Conservation (phyloP, 2,888 invertebrate species). For the Cryptus armator region DNA sequence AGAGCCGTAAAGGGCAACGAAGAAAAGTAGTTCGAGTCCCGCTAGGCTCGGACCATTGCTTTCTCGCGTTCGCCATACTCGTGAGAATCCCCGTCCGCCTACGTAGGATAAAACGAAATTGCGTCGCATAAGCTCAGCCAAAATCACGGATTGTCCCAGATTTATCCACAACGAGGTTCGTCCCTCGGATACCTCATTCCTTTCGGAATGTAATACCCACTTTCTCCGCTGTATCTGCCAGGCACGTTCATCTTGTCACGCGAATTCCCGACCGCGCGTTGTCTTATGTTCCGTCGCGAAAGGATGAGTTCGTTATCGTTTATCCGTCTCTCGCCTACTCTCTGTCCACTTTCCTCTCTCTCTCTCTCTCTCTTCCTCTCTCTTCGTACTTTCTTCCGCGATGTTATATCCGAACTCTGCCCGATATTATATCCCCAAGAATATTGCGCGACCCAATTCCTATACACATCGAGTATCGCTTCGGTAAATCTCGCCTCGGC, state of each 20-base stretch:
- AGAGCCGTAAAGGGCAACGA: too few relatives aligned
- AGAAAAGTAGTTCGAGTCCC: conserved; percentile 1
- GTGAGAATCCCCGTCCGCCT: background rate
- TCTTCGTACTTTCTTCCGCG: background rate
- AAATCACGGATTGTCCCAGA: conserved; percentile 33
- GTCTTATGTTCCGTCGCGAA: background rate
- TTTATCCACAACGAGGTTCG: conserved; percentile 12
- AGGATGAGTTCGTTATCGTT: conserved; percentile 53
- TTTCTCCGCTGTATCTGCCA: background rate
- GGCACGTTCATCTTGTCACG: conserved; percentile 50
- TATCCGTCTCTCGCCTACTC: conserved; percentile 37
- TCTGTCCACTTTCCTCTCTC: conserved; percentile 15
- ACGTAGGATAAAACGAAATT: conserved; percentile 25
- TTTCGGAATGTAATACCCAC: conserved; percentile 29
- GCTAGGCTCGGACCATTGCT: background rate
- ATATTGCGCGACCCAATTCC: conserved; percentile 20
- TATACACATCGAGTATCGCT: background rate
- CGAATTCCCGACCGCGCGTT: conserved; percentile 38
- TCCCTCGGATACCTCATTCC: background rate
- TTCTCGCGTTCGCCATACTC: background rate
- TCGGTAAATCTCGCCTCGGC: background rate
- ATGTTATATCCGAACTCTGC: background rate
- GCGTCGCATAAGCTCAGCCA: conserved; percentile 21
- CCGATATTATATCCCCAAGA: conserved; percentile 15
- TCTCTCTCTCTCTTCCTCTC: background rate